Percentiles rank a stretch among this genome's conserved stretches.
phyloP scores from a whole-genome alignment of 2,797 vertebrate species.

The Micrastur ruficollis region DNA sequence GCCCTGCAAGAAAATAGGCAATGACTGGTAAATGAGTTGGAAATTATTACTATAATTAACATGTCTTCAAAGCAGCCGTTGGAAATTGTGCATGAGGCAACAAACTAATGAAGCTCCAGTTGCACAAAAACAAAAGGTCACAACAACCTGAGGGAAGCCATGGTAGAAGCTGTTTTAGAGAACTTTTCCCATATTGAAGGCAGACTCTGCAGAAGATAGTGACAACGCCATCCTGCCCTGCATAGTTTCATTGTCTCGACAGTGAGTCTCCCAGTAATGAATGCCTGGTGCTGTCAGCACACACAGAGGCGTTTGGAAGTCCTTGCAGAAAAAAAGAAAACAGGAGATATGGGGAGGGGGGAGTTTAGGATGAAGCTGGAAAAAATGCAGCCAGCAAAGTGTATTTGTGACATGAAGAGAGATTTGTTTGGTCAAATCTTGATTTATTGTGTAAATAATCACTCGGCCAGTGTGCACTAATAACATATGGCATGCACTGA shows the following conservation, averaged over 20 bases:
- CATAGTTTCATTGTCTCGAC: background rate
- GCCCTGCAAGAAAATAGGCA: conserved; percentile 62
- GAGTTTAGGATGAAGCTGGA: background rate
- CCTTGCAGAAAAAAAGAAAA: background rate
- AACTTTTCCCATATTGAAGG: conserved; percentile 5
- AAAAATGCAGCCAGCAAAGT: background rate
- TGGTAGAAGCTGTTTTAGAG: background rate
- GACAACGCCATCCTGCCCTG: background rate
- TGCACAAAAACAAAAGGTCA: conserved; percentile 68
- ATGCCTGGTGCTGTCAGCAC: background rate
- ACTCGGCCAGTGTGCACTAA: background rate
- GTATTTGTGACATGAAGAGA: background rate
- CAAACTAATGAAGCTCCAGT: conserved; percentile 64
- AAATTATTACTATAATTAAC: conserved; percentile 74
- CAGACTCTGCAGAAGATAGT: background rate
- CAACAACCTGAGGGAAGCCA: conserved; percentile 3
- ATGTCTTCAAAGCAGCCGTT: conserved; percentile 56
- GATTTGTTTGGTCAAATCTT: background rate
- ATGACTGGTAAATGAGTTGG: conserved; percentile 71
- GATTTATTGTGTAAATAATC: background rate
- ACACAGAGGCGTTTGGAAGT: background rate
- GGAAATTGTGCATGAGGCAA: conserved; percentile 56
- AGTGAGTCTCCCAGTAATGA: background rate
- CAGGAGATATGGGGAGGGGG: background rate
- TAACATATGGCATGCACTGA: background rate